Evolutionary conservation across 1,140 invertebrate genomes (phyloP).

Genomic region (Drosophila parabipectinata): DNA sequence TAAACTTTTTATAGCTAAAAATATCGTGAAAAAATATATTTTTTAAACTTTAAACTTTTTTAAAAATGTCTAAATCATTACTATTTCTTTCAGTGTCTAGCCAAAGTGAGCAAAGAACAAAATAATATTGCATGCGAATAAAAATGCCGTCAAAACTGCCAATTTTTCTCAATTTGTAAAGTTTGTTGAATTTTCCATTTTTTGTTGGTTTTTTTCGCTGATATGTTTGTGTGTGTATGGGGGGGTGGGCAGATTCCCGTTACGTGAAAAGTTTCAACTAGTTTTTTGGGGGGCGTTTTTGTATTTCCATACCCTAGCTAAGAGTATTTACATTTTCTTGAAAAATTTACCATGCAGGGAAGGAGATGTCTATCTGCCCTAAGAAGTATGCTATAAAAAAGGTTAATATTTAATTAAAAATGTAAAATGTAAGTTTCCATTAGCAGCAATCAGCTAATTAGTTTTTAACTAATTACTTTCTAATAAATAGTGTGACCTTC

Average conservation of each 20-base stretch:
- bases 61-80: too few relatives aligned
- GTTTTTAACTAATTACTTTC: too few relatives aligned
- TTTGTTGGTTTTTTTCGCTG: slow-evolving; percentile 5
- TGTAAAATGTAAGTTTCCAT: too few relatives aligned
- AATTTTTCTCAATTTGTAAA: slow-evolving; percentile 52
- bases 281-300: slow-evolving; percentile 3
- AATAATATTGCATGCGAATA: slow-evolving; percentile 49
- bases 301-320: background rate
- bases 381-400: background rate
- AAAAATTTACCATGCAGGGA: too few relatives aligned
- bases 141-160: slow-evolving; percentile 46
- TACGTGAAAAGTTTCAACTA: slow-evolving; percentile 29
- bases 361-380: too few relatives aligned
- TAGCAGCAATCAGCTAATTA: too few relatives aligned
- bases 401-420: too few relatives aligned
- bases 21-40: too few relatives aligned
- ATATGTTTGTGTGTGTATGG: slow-evolving; percentile 9
- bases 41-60: background rate
- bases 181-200: slow-evolving; percentile 24
- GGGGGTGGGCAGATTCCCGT: slow-evolving; percentile 19
- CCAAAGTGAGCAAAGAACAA: slow-evolving; percentile 33
- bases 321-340: background rate
- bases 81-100: background rate
- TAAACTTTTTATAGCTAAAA: too few relatives aligned
- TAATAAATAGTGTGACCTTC: too few relatives aligned